Evolutionary conservation across 2,888 invertebrate genomes (phyloP).

Genomic region (Chloroclystis v-ata): DNA sequence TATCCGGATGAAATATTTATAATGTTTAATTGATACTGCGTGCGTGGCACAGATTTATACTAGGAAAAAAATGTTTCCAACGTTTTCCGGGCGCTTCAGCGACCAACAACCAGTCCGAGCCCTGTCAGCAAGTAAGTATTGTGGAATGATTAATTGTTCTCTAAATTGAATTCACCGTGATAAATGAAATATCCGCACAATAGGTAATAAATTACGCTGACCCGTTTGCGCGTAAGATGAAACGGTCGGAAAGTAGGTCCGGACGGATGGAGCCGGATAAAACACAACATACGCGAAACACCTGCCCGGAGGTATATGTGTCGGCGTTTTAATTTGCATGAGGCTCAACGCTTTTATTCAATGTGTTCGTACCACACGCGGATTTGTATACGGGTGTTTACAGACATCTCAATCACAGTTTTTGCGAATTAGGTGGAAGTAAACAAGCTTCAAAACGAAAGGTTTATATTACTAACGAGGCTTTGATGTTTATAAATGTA

Average conservation of each 20-base stretch:
- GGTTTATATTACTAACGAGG: no score
- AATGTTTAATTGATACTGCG: neutral
- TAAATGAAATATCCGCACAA: conserved; percentile 78
- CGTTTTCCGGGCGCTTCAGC: conserved; percentile 37
- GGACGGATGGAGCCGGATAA: conserved; percentile 60
- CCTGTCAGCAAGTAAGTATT: conserved; percentile 74
- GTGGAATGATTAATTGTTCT: conserved; percentile 77
- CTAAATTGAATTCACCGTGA: conserved; percentile 78
- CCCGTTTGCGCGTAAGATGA: conserved; percentile 73
- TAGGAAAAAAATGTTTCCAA: conserved; percentile 50
- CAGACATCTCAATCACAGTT: neutral
- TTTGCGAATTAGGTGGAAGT: no score
- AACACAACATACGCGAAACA: conserved; percentile 64
- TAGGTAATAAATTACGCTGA: conserved; percentile 78
- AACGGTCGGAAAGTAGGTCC: conserved; percentile 68
- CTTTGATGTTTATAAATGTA: no score
- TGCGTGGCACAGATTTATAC: conserved; percentile 17
- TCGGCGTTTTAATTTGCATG: conserved; percentile 51
- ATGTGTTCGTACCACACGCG: conserved; percentile 12
- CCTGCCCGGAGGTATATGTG: conserved; percentile 56
- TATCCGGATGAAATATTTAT: neutral
- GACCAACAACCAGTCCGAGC: conserved; percentile 57
- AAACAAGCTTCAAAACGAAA: no score
- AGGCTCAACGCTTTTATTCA: conserved; percentile 40
- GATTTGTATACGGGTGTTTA: conserved; percentile 9